Conservation (phyloP, 2,113 vertebrate genomes). For the Austrofundulus limnaeus region DNA sequence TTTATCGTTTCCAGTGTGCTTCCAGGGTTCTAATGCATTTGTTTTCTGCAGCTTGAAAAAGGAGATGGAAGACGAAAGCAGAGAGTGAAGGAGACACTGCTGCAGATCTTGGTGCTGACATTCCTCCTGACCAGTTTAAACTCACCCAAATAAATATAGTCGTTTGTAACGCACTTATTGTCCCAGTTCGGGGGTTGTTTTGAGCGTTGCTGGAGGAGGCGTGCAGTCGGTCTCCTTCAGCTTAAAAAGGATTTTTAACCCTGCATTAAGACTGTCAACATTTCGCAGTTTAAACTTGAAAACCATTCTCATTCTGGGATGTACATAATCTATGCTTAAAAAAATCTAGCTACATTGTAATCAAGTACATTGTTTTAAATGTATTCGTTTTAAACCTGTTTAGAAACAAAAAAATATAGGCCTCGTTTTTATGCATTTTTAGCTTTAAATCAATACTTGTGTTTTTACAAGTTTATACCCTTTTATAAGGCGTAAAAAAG, state of each 20-base stretch:
- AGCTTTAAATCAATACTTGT: slow-evolving; percentile 25
- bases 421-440: not conserved
- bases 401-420: not conserved
- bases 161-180: not conserved
- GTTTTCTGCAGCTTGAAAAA: slow-evolving; percentile 86
- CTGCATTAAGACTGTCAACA: too few relatives aligned
- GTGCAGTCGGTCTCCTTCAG: not conserved
- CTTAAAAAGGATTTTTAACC: not conserved
- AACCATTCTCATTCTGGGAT: not conserved
- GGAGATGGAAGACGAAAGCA: slow-evolving; percentile 85
- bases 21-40: slow-evolving; percentile 8
- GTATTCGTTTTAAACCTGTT: slow-evolving; percentile 44
- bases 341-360: not conserved
- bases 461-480: slow-evolving; percentile 33
- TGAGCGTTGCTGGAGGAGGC: not conserved
- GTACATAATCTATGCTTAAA: slow-evolving; percentile 2
- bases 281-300: too few relatives aligned
- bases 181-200: not conserved
- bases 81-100: slow-evolving; percentile 49
- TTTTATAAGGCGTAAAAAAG: not conserved
- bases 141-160: not conserved
- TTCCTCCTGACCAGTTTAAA: not conserved
- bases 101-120: slow-evolving; percentile 15
- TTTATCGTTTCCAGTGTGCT: fast-evolving
- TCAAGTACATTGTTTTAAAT: slow-evolving; percentile 84